Conservation (phyloP, 2,888 invertebrate genomes). For the Nezara viridula region DNA sequence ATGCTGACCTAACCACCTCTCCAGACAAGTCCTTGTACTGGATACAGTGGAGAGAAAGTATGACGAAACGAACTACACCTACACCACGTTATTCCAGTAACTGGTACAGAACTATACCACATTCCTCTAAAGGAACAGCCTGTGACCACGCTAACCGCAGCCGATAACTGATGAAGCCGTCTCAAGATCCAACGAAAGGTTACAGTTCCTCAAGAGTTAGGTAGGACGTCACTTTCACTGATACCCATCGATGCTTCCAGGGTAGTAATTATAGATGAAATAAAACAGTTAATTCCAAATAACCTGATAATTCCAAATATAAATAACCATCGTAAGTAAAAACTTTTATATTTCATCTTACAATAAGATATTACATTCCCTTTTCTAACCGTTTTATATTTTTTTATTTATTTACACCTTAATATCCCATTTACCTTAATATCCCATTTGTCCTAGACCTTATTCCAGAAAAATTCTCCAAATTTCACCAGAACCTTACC, state of each 20-base stretch:
- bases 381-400: too few species aligned
- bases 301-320: too few species aligned
- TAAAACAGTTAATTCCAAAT: too few species aligned
- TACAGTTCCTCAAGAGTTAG: not conserved
- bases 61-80: not conserved
- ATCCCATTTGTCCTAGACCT: too few species aligned
- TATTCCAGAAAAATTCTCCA: too few species aligned
- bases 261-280: not conserved
- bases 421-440: too few species aligned
- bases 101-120: not conserved
- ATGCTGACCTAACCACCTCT: not conserved
- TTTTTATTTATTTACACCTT: too few species aligned
- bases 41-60: constrained; percentile 3
- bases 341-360: too few species aligned
- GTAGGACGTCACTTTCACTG: not conserved
- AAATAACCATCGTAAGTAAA: too few species aligned
- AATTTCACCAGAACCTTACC: too few species aligned
- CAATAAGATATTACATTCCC: too few species aligned
- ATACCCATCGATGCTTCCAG: not conserved
- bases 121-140: not conserved
- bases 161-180: not conserved
- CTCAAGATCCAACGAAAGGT: not conserved
- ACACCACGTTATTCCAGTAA: not conserved
- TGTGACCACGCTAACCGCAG: not conserved
- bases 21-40: not conserved